Evolutionary conservation across 2,888 invertebrate species (phyloP).

Genomic region (Bugulina stolonifera): DNA sequence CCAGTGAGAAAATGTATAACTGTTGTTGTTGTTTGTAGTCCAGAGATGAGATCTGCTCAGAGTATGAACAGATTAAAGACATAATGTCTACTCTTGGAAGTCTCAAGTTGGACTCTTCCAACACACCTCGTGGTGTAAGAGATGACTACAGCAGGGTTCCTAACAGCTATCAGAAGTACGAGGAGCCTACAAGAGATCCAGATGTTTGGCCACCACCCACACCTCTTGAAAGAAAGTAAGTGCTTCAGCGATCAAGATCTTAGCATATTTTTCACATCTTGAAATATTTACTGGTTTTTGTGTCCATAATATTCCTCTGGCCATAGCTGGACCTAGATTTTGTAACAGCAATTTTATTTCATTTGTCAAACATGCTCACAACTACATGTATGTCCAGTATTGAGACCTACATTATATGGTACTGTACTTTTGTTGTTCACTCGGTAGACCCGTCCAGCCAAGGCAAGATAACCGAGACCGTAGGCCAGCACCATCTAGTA

Average conservation of each 20-base stretch:
- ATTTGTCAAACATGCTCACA: too few relatives aligned
- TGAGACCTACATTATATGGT: background rate
- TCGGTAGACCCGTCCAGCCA: slow-evolving; percentile 30
- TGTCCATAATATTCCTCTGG: too few relatives aligned
- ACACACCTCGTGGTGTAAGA: slow-evolving; percentile 2
- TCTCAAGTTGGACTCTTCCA: slow-evolving; percentile 58
- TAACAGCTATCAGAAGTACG: slow-evolving; percentile 35
- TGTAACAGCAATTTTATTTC: too few relatives aligned
- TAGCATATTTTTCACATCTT: too few relatives aligned
- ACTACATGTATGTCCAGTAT: too few relatives aligned
- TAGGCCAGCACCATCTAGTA: slow-evolving; percentile 28
- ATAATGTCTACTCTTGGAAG: slow-evolving; percentile 69
- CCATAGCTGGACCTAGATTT: too few relatives aligned
- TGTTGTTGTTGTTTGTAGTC: slow-evolving; percentile 59
- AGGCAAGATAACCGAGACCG: background rate
- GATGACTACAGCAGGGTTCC: slow-evolving; percentile 31
- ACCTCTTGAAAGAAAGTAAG: slow-evolving; percentile 47
- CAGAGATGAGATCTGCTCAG: slow-evolving; percentile 78
- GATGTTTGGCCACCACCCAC: slow-evolving; percentile 75
- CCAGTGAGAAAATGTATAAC: background rate
- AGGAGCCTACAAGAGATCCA: slow-evolving; percentile 68
- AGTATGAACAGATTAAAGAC: slow-evolving; percentile 83
- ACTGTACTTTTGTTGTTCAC: slow-evolving; percentile 31
- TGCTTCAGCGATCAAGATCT: too few relatives aligned
- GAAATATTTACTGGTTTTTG: too few relatives aligned